Conservation (phyloP, 2,888 invertebrate genomes). For the Geophilus truncorum region DNA sequence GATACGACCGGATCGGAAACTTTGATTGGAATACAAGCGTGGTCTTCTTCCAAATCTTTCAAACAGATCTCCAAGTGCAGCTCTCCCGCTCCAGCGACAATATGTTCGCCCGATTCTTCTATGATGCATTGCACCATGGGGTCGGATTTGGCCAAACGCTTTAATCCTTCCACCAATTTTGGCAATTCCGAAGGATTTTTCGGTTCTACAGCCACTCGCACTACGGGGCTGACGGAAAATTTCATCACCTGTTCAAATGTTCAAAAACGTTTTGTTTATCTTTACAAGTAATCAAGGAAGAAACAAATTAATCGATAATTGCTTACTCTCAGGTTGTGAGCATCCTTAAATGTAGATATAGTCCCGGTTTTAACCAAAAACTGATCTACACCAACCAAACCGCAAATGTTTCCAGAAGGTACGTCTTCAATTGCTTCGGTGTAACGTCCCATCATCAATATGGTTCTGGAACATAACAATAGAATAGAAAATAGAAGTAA, state of each 20-base stretch:
- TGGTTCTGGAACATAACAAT: too few species aligned
- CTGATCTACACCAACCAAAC: slow-evolving; percentile 99
- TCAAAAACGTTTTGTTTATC: neutral
- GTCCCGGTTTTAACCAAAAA: slow-evolving; percentile 99
- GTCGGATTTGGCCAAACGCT: slow-evolving; percentile 98
- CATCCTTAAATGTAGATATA: slow-evolving; percentile 97
- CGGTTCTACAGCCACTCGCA: slow-evolving; percentile 98
- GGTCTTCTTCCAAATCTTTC: slow-evolving; percentile 98
- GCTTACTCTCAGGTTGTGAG: slow-evolving; percentile 87
- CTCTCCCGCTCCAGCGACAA: slow-evolving; percentile 99
- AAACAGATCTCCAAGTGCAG: slow-evolving; percentile 99
- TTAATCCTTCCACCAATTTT: slow-evolving; percentile 95
- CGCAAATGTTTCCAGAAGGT: slow-evolving; percentile 98
- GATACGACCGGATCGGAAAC: slow-evolving; percentile 99
- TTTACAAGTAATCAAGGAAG: too few species aligned
- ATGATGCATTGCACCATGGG: slow-evolving; percentile 99
- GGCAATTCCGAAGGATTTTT: slow-evolving; percentile 99
- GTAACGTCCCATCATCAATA: slow-evolving; percentile 99
- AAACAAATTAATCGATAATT: neutral
- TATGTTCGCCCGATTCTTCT: slow-evolving; percentile 99
- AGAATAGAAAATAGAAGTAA: slow-evolving; percentile 35
- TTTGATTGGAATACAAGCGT: slow-evolving; percentile 98
- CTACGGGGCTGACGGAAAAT: slow-evolving; percentile 99
- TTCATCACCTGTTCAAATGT: slow-evolving; percentile 75
- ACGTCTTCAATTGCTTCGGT: slow-evolving; percentile 99